Evolutionary conservation across 2,113 vertebrate genomes (phyloP).

Genomic region (Melanerpes formicivorus): DNA sequence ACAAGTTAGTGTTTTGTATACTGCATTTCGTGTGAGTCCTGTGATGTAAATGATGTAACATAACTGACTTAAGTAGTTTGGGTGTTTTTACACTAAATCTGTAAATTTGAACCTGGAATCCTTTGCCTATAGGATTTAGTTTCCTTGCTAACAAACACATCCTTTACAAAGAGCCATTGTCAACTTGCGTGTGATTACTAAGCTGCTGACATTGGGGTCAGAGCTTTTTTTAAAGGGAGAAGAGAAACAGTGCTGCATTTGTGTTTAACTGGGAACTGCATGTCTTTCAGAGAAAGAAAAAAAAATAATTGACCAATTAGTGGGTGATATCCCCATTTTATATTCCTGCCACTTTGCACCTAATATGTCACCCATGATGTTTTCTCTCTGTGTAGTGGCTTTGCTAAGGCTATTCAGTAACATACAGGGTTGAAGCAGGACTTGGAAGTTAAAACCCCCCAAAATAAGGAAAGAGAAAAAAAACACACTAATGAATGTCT

Average conservation of each 20-base stretch:
- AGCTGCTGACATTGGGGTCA: not conserved
- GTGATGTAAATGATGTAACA: not conserved
- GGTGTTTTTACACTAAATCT: not conserved
- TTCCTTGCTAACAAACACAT: not conserved
- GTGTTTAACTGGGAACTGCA: not conserved
- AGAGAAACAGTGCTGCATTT: not conserved
- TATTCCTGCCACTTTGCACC: not conserved
- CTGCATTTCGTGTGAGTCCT: not conserved
- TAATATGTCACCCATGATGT: not conserved
- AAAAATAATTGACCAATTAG: not conserved
- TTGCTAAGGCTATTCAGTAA: not conserved
- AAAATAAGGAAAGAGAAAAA: not conserved
- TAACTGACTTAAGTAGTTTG: not conserved
- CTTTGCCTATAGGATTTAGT: not conserved
- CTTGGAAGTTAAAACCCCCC: not conserved
- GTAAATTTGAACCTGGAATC: not conserved
- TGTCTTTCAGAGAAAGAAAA: not conserved
- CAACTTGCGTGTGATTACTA: not conserved
- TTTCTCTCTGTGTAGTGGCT: not conserved
- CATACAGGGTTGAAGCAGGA: not conserved
- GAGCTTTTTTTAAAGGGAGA: slow-evolving; percentile 1
- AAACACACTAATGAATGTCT: not conserved
- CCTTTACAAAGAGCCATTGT: not conserved
- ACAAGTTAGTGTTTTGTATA: not conserved
- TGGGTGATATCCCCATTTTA: not conserved